Evolutionary conservation across 2,797 vertebrate genomes (phyloP).

Genomic region (Poecilia velifera): DNA sequence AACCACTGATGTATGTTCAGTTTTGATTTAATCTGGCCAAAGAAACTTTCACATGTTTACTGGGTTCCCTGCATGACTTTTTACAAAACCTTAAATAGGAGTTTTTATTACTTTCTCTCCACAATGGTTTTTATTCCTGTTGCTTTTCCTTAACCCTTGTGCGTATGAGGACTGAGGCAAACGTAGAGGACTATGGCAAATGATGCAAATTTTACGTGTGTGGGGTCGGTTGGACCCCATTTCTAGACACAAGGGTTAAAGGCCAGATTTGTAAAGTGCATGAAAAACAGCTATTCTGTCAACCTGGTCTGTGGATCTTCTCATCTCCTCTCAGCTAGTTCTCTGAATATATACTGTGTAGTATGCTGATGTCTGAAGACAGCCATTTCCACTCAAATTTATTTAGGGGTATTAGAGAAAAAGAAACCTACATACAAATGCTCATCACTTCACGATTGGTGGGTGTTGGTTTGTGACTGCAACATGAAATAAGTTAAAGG

Average conservation of each 20-base stretch:
- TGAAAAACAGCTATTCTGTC: background rate
- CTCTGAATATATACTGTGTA: background rate
- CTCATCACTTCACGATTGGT: background rate
- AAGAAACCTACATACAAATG: background rate
- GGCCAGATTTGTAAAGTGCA: background rate
- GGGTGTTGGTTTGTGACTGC: background rate
- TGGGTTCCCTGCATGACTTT: background rate
- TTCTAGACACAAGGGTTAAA: background rate
- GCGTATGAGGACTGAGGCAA: no score
- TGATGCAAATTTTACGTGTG: no score
- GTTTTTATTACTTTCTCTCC: background rate
- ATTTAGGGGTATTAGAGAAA: background rate
- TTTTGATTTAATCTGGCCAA: background rate
- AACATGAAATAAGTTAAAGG: background rate
- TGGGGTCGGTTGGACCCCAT: no score
- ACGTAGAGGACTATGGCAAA: no score
- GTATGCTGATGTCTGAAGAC: background rate
- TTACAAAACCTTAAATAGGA: background rate
- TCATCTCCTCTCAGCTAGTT: background rate
- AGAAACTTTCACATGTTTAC: background rate
- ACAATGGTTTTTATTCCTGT: background rate
- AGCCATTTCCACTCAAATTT: background rate
- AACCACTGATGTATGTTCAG: no score
- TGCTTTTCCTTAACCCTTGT: background rate
- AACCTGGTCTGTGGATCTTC: background rate